Base-by-base conservation (phyloP, 2,888 invertebrate genomes). In the Eutolmus rufibarbis region DNA sequence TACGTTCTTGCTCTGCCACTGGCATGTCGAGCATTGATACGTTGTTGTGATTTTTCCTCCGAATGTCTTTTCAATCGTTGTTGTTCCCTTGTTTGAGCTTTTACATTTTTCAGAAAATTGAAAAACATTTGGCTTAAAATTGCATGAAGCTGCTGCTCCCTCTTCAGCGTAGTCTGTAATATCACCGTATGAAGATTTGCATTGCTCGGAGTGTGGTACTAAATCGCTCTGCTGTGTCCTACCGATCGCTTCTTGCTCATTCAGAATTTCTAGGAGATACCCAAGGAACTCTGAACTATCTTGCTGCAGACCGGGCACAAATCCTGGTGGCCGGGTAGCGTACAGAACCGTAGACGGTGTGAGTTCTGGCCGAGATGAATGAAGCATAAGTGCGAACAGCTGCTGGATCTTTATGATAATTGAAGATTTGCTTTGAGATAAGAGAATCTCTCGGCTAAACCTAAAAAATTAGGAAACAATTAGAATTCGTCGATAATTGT, bases 271-370 rank as follows among this genome's bases (percentile, higher is more conserved):
- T 19, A 93, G 89, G 74, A 93, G 89, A 92, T 94, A 96, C 92
- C 96, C 96, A 87, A 97, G 93, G 92, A 97, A 97, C 92, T 97
- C 97, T 0, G 97, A 97, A 92, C 97, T 97, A 90, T 97, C 97
- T 90, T 98, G 97, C 90, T 98, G 97, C 89, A 96, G 94, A 19
- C 97, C 96, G 7, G 94, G 94, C 46, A 95, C 94, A 91, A 97
- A 97, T 90, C 96, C 96, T 0, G 96, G 95, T 7, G 97, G 97
- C 89, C 96, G 94, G 1, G 96, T 95, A 1, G 95, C 94, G 77
- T 94, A 93, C 89, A 96, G 93, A 90, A 97, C 95, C 74, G 95
- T 95, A n/a, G 93, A 94, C 0, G 97, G 97, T 16, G 96, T 95
- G 89, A 97, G 91, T 78, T 96, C 95, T 43, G 94, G 94, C 84